A percentile compares a stretch with the other conserved stretches of the same genome.
Conservation (phyloP, 2,888 invertebrate genomes). For the Brenthis ino region DNA sequence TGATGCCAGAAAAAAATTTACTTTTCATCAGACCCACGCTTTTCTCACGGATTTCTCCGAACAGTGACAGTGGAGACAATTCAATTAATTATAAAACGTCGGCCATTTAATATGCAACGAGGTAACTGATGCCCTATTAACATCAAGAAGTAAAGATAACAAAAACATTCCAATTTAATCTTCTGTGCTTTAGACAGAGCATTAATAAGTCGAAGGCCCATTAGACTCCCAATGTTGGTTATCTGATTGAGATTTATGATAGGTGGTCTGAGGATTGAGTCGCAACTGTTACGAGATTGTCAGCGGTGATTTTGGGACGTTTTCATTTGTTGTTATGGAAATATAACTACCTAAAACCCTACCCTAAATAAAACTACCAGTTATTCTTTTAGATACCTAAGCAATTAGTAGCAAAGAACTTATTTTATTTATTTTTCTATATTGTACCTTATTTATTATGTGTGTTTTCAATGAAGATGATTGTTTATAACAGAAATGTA, state of each 20-base stretch:
- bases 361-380: too few relatives aligned
- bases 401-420: too few relatives aligned
- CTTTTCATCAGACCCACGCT: too few relatives aligned
- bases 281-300: constrained; percentile 47
- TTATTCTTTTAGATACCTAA: too few relatives aligned
- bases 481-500: too few relatives aligned
- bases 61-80: constrained; percentile 1
- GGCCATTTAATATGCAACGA: constrained; percentile 31
- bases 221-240: constrained; percentile 75
- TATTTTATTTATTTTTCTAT: too few relatives aligned
- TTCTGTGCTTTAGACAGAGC: constrained; percentile 41
- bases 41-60: constrained; percentile 15
- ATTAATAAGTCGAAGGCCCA: constrained; percentile 73
- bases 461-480: too few relatives aligned
- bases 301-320: constrained; percentile 28
- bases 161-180: constrained; percentile 43
- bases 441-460: too few relatives aligned
- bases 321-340: constrained; percentile 11
- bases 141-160: constrained; percentile 44
- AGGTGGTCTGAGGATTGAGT: constrained; percentile 69
- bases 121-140: constrained; percentile 29
- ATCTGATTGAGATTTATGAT: constrained; percentile 80
- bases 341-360: too few relatives aligned
- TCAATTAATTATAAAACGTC: constrained; percentile 23
- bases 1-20: too few relatives aligned